Percentiles rank a stretch among this genome's conserved stretches.
These are phyloP conservation scores for Typhlomys cinereus DNA, from an alignment of 2,113 vertebrate genomes.

Conservation along the genomic window DNA sequence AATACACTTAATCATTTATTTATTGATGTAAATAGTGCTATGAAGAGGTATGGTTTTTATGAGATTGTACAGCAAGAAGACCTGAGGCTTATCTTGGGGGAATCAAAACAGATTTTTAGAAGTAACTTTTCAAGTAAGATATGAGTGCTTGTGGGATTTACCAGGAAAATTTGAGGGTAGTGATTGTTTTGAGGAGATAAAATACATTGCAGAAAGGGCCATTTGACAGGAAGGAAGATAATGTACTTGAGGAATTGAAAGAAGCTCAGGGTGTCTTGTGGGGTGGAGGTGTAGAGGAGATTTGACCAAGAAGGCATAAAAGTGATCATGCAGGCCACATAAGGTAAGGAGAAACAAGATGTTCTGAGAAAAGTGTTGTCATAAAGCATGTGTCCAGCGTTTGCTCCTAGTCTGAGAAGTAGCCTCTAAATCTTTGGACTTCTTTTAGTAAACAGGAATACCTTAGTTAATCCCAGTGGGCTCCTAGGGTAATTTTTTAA, in stretches of 20 bases:
- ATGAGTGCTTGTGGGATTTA: background rate
- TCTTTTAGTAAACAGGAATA: background rate
- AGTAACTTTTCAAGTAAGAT: background rate
- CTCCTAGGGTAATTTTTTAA: background rate
- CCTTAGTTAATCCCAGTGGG: background rate
- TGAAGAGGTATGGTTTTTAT: background rate
- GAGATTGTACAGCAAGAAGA: background rate
- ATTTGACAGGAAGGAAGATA: background rate
- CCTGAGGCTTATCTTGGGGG: background rate
- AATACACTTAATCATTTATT: slow-evolving; percentile 21
- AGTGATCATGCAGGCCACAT: background rate
- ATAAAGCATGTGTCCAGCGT: background rate
- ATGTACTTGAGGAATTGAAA: background rate
- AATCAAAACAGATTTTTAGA: background rate
- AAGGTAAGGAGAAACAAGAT: background rate
- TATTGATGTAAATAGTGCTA: background rate
- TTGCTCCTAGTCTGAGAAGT: background rate
- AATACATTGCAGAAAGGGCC: background rate
- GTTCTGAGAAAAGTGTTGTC: background rate
- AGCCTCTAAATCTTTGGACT: background rate
- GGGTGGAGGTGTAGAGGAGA: background rate
- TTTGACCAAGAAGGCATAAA: background rate
- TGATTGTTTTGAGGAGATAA: background rate
- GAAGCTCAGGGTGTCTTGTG: background rate
- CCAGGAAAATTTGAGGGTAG: background rate